Evolutionary conservation across 2,888 invertebrate species (phyloP), one percentile per base, ranked within the genome.

Genomic region (Eristalis intricaria): DNA sequence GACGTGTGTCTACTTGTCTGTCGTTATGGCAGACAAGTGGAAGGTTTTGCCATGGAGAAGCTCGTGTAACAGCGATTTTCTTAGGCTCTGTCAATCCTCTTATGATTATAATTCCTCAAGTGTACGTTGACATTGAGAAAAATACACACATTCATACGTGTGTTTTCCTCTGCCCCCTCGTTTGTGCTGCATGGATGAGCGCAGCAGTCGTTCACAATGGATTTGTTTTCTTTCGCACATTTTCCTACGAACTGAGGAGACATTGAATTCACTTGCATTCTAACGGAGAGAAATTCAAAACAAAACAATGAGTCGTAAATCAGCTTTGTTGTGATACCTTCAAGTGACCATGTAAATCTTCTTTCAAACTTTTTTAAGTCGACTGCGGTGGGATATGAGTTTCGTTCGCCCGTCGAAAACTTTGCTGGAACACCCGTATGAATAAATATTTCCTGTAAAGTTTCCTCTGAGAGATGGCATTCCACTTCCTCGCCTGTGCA

Each of bases 41-140:
- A 76, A 76, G 79, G 83, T 63, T 84, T 83, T 84, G 65, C 73
- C 66, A 80, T 68, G 43, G 22, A 82, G 71, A 87, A 3, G 87
- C 79, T 84, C 83, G 63, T 73, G 69, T 84, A 76, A 87, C 76
- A 79, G 61, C 61, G 70, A 74, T 87, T 84, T 81, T 86, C 70
- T 63, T 68, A 77, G 38, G 38, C 71, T 26, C 65, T 70, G 61
- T 19, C 82, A 87, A 87, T 87, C 87, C 87, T 80, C 79, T 87
- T 87, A 79, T 74, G 83, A 76, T 87, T 87, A 87, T 84, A 83
- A 87, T 84, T 84, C 83, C 58, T 76, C 43, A 80, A 83, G 87
- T 87, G 87, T 84, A 87, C 83, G 73, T 79, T 87, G 87, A 84
- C 87, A 87, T 87, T 87, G 87, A 83, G 73, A 26, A 83, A 73